A percentile compares a stretch with the other conserved stretches of the same genome.
Evolutionary conservation across 2,113 vertebrate species (phyloP).

Genomic region (Herpailurus yagouaroundi): DNA sequence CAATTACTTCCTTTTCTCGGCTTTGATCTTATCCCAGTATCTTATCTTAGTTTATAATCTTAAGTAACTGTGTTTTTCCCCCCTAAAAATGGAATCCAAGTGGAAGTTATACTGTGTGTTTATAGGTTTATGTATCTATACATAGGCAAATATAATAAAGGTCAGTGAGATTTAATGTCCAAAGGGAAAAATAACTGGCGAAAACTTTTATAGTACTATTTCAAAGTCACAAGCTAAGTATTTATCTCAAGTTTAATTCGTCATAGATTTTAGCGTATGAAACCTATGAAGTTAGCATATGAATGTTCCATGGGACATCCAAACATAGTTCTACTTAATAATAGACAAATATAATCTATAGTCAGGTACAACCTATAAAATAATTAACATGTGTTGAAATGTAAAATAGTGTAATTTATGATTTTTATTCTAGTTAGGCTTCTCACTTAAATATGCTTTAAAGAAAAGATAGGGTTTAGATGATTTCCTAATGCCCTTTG

Average conservation of each 20-base stretch:
- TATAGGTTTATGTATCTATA: not conserved
- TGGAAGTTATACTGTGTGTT: not conserved
- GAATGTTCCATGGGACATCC: not conserved
- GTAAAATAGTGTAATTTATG: not conserved
- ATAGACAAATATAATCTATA: not conserved
- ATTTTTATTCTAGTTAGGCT: not conserved
- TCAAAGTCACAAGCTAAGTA: not conserved
- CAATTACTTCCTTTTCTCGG: not conserved
- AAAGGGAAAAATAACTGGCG: not conserved
- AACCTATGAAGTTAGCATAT: not conserved
- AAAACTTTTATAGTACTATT: not conserved
- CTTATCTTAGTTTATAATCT: slow-evolving; percentile 41
- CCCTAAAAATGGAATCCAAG: not conserved
- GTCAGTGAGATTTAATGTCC: slow-evolving; percentile 16
- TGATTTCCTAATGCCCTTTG: not conserved
- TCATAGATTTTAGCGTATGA: slow-evolving; percentile 12
- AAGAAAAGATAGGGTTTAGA: not conserved
- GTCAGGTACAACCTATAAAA: not conserved
- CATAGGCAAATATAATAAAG: not conserved
- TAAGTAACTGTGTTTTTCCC: not conserved
- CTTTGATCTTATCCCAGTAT: slow-evolving; percentile 29
- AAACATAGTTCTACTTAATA: not conserved
- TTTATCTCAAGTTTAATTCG: slow-evolving; percentile 24
- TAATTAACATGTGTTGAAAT: not conserved
- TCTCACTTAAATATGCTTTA: slow-evolving; percentile 31